These are phyloP conservation scores for Gambusia yucatana DNA, from an alignment of 2,797 vertebrate genomes.

Conservation along the genomic window DNA sequence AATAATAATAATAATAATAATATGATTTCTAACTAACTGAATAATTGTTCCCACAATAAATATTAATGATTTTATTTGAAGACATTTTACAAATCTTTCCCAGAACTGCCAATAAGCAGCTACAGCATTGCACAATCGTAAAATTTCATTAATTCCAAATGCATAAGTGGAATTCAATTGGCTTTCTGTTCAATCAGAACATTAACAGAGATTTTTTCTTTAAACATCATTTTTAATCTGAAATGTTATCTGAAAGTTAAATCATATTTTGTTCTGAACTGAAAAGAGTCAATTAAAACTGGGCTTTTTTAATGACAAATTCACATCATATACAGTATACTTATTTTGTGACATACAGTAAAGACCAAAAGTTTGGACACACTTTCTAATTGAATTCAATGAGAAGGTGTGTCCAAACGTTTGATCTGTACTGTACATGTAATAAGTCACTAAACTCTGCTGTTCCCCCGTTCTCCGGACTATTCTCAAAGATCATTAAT, in stretches of 20 bases:
- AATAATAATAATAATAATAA: too few species aligned
- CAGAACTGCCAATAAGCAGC: background rate
- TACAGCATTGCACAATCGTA: background rate
- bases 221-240: background rate
- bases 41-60: too few species aligned
- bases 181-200: background rate
- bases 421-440: background rate
- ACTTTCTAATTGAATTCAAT: too few species aligned
- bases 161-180: background rate
- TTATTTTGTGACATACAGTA: background rate
- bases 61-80: background rate
- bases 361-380: too few species aligned
- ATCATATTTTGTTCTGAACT: background rate
- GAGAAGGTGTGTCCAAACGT: too few species aligned
- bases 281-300: background rate
- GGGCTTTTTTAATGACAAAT: background rate
- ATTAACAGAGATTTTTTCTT: background rate
- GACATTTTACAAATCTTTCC: background rate
- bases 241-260: background rate
- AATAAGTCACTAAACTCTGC: background rate
- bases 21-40: too few species aligned
- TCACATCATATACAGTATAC: background rate
- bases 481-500: slow-evolving; percentile 19
- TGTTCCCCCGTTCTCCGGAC: background rate
- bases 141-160: background rate